A percentile compares a stretch with the other conserved stretches of the same genome.
These are phyloP conservation scores for Mesaphorura yosii DNA, from an alignment of 1,140 invertebrate species.

Conservation along the genomic window DNA sequence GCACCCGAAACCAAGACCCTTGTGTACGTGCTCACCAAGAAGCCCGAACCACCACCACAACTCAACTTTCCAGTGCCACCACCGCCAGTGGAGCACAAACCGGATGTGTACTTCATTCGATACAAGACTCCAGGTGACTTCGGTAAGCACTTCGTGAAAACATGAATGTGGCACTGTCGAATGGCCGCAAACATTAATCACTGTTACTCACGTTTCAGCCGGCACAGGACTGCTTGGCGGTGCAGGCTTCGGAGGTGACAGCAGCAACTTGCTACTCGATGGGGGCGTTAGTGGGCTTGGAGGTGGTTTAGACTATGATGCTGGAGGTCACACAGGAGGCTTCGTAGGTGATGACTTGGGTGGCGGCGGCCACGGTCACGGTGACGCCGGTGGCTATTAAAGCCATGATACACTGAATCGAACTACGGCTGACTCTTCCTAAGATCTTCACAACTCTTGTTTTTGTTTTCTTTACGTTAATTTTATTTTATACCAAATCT, in stretches of 20 bases:
- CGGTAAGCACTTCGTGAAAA: not conserved
- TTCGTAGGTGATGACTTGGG: not conserved
- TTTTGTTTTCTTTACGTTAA: too few relatives aligned
- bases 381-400: not conserved
- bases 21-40: conserved; percentile 68
- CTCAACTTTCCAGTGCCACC: conserved; percentile 60
- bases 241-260: conserved; percentile 1
- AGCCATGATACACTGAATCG: too few relatives aligned
- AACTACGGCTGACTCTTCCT: too few relatives aligned
- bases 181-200: too few relatives aligned
- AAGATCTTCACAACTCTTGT: too few relatives aligned
- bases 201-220: not conserved
- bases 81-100: conserved; percentile 52
- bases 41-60: conserved; percentile 67
- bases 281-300: conserved; percentile 4
- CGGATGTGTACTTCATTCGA: conserved; percentile 75
- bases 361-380: not conserved
- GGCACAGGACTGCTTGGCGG: not conserved
- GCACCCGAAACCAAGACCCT: conserved; percentile 76
- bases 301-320: not conserved
- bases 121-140: conserved; percentile 42
- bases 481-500: too few relatives aligned
- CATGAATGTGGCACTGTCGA: too few relatives aligned
- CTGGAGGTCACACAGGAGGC: not conserved
- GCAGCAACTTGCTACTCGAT: not conserved